A percentile compares a stretch with the other conserved stretches of the same genome.
phyloP scores from a whole-genome alignment of 2,888 invertebrate species.

The Tupiocoris notatus region DNA sequence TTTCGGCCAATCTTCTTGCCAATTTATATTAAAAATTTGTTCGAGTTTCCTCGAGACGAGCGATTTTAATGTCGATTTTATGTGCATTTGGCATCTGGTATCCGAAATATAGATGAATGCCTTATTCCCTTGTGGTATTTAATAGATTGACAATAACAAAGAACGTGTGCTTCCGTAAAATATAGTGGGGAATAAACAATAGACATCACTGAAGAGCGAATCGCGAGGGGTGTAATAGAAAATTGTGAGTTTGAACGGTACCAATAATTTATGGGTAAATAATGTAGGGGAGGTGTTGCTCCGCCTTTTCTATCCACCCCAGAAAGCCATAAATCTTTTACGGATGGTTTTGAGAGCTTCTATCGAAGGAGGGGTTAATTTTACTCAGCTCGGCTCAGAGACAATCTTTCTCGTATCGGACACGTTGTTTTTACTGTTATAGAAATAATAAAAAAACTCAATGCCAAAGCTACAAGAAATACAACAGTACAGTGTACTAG shows the following conservation, averaged over 20 bases:
- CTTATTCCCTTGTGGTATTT: background rate
- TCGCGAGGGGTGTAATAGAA: background rate
- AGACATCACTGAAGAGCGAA: background rate
- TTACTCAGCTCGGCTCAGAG: slow-evolving; percentile 1
- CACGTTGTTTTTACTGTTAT: too few species aligned
- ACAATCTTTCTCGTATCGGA: background rate
- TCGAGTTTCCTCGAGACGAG: background rate
- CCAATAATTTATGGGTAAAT: slow-evolving; percentile 28
- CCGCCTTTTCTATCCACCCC: background rate
- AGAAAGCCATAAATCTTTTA: slow-evolving; percentile 13
- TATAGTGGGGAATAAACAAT: background rate
- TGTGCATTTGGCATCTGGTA: background rate
- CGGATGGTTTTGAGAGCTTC: slow-evolving; percentile 1
- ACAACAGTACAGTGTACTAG: too few species aligned
- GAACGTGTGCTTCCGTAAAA: background rate
- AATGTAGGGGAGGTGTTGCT: slow-evolving; percentile 16
- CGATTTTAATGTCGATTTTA: background rate
- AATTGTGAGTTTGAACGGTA: slow-evolving; percentile 22
- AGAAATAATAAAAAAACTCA: too few species aligned
- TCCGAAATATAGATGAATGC: background rate
- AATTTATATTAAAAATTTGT: too few species aligned
- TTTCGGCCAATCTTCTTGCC: too few species aligned
- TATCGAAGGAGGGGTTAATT: slow-evolving; percentile 9
- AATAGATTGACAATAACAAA: background rate
- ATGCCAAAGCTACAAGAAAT: too few species aligned